Evolutionary conservation across 92 coral and sea anemone genomes (phyloP).

Genomic region (Heliopora coerulea): DNA sequence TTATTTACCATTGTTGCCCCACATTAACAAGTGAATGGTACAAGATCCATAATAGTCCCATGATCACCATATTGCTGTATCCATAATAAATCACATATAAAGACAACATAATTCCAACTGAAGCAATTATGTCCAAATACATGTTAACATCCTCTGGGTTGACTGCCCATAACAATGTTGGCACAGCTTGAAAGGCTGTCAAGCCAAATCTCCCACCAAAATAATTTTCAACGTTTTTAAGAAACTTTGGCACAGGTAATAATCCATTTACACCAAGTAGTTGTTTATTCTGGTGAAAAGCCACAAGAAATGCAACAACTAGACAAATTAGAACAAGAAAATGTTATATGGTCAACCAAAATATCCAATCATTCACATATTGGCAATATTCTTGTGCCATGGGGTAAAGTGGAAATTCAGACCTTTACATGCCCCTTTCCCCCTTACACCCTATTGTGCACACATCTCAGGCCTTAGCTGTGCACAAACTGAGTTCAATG

Average conservation of each 20-base stretch:
- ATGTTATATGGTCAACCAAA: no score
- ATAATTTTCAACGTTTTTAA: conserved; percentile 62
- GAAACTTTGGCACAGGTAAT: conserved; percentile 75
- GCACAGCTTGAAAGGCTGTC: conserved; percentile 74
- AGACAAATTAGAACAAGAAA: background rate
- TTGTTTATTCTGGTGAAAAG: conserved; percentile 87
- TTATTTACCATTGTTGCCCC: conserved; percentile 82
- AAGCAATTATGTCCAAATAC: conserved; percentile 74
- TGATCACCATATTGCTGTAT: conserved; percentile 79
- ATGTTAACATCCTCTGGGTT: conserved; percentile 65
- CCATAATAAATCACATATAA: conserved; percentile 70
- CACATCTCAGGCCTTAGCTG: no score
- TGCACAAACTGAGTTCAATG: no score
- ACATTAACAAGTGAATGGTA: conserved; percentile 90
- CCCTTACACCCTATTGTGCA: no score
- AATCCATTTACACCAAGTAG: conserved; percentile 92
- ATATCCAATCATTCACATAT: no score
- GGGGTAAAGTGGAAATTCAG: no score
- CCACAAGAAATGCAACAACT: conserved; percentile 96
- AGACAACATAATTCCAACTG: conserved; percentile 72
- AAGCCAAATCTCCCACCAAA: conserved; percentile 68
- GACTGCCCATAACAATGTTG: conserved; percentile 73
- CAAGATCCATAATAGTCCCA: conserved; percentile 77
- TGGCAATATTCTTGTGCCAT: no score
- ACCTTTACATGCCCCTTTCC: no score